Percentiles rank a stretch among this genome's conserved stretches.
phyloP scores from a whole-genome alignment of 2,113 vertebrate genomes.

The Anguilla rostrata region DNA sequence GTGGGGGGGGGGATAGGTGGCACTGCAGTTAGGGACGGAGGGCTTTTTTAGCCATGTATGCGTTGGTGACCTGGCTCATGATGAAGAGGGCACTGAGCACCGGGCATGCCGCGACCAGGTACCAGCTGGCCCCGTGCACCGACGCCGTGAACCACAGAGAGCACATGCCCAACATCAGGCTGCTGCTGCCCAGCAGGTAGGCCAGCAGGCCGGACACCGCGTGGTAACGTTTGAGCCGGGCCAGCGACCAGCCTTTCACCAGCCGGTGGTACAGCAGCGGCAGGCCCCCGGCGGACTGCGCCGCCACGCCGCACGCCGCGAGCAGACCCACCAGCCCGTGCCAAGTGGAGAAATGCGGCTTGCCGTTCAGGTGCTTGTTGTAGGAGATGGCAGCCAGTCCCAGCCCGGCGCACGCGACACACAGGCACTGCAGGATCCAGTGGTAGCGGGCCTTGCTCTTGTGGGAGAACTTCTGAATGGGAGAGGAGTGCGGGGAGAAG shows the following conservation, averaged over 20 bases:
- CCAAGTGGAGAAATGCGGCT: conserved; percentile 86
- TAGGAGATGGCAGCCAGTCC: conserved; percentile 79
- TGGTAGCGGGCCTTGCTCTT: conserved; percentile 82
- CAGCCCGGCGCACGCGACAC: conserved; percentile 72
- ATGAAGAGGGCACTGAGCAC: conserved; percentile 78
- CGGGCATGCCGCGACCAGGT: conserved; percentile 79
- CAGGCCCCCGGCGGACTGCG: conserved; percentile 78
- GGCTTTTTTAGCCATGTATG: conserved; percentile 87
- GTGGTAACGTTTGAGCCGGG: conserved; percentile 90
- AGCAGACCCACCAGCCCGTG: conserved; percentile 83
- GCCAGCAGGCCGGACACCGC: conserved; percentile 83
- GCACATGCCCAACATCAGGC: conserved; percentile 83
- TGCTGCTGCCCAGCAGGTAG: conserved; percentile 82
- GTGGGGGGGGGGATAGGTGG: too few species aligned
- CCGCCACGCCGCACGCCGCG: conserved; percentile 66
- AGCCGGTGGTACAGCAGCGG: conserved; percentile 85
- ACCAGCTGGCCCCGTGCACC: conserved; percentile 77
- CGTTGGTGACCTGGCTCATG: conserved; percentile 91
- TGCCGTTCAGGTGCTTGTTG: conserved; percentile 85
- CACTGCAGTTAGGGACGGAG: conserved; percentile 75
- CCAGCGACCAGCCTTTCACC: conserved; percentile 85
- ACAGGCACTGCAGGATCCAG: conserved; percentile 85
- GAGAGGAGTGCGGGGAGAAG: conserved; percentile 86
- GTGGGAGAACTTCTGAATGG: conserved; percentile 74
- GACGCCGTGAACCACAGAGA: conserved; percentile 84